Evolutionary conservation across 2,797 vertebrate genomes (phyloP), one percentile per base, ranked within the genome.

Genomic region (Falco rusticolus): DNA sequence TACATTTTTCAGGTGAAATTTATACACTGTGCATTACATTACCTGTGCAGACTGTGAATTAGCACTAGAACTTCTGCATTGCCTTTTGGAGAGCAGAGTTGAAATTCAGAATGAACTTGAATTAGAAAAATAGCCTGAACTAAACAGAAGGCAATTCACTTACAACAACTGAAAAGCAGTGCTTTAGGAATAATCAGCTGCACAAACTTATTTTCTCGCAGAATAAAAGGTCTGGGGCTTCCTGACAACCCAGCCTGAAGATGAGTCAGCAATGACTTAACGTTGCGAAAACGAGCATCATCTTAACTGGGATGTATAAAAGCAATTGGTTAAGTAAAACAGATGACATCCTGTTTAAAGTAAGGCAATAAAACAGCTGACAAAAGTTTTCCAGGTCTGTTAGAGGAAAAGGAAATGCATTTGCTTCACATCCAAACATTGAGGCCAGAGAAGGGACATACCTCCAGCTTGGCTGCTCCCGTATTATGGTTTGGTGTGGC

Each of bases 281-380:
- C 11, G 51, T 33, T 50, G 34, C 15, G 37, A 12, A 18, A 48
- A 53, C 76, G 37, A 47, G 3, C n/a, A 43, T 26, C 31, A 15
- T 28, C 31, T 77, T 33, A n/a, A n/a, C 1, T 1, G 1, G 22
- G 47, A 50, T 11, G 14, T 22, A 21, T 7, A 25, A 1, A 11
- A 80, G 60, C 6, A 8, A 69, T 2, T 10, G 22, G 8, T 21
- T 53, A 75, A 47, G 60, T 34, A 57, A 77, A 75, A 69, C 29
- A 16, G 24, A 25, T 0, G 41, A 25, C 11, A 6, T 37, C 20
- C 45, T 90, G 31, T 60, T 70, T 37, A n/a, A 69, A 65, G 24
- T 2, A 18, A 45, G 71, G 54, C 37, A 79, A 28, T 33, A 19
- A 24, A 85, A 75, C 25, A 81, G 53, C 56, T 69, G 60, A 54